Evolutionary conservation across 2,888 invertebrate genomes (phyloP).

Genomic region (Gortyna flavago): DNA sequence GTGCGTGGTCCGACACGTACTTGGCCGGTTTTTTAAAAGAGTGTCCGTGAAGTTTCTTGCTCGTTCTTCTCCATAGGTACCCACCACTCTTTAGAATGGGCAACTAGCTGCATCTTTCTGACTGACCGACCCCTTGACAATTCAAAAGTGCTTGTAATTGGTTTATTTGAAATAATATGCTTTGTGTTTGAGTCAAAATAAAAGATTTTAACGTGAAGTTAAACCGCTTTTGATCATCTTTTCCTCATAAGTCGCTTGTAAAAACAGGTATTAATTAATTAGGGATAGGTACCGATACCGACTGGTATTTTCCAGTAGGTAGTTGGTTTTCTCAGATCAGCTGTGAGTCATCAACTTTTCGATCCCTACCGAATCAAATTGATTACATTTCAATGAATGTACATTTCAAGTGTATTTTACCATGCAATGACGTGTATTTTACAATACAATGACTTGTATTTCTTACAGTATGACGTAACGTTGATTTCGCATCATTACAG

Average conservation of each 20-base stretch:
- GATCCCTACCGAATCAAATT: slow-evolving; percentile 12
- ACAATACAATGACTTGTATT: not conserved
- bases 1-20: no score
- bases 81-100: no score
- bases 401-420: slow-evolving; percentile 6
- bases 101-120: no score
- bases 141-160: no score
- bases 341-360: slow-evolving; percentile 33
- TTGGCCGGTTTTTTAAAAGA: no score
- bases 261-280: slow-evolving; percentile 14
- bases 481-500: not conserved
- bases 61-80: no score
- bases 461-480: slow-evolving; percentile 12
- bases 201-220: not conserved
- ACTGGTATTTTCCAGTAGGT: slow-evolving; percentile 29
- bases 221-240: not conserved
- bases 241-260: slow-evolving; percentile 9
- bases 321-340: slow-evolving; percentile 11
- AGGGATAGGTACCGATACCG: not conserved
- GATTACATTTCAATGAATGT: not conserved
- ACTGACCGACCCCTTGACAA: no score
- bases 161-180: not conserved
- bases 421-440: not conserved
- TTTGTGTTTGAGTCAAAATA: not conserved
- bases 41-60: no score